A percentile compares a stretch with the other conserved stretches of the same genome.
These are phyloP conservation scores for Dicentrarchus labrax DNA, from an alignment of 2,113 vertebrate genomes.

Conservation along the genomic window DNA sequence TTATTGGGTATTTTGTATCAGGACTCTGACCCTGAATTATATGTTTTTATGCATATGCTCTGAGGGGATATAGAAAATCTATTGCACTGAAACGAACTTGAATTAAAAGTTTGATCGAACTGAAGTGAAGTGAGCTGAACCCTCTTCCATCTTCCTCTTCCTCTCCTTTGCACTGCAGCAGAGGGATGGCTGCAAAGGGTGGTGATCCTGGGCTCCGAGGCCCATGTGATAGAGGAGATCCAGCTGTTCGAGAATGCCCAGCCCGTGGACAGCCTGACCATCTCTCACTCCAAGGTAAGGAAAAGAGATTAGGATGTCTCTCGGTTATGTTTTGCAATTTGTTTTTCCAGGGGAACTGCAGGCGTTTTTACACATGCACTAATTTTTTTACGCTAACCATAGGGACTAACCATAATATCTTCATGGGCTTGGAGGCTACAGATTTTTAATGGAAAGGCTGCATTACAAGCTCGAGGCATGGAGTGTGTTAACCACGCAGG, in stretches of 20 bases:
- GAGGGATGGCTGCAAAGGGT: constrained; percentile 95
- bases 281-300: constrained; percentile 91
- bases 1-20: neutral
- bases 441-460: neutral
- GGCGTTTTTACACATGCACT: neutral
- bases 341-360: neutral
- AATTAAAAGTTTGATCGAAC: constrained; percentile 9
- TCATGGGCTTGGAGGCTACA: neutral
- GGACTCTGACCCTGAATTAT: neutral
- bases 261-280: constrained; percentile 92
- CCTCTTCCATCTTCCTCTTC: constrained; percentile 7
- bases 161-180: constrained; percentile 75
- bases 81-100: neutral
- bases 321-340: too few relatives aligned
- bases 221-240: constrained; percentile 95
- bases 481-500: neutral
- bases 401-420: neutral
- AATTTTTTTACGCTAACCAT: too few relatives aligned
- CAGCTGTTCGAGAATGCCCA: constrained; percentile 91
- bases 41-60: constrained; percentile 29
- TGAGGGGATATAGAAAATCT: neutral
- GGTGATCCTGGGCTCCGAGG: constrained; percentile 85
- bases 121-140: constrained; percentile 10
- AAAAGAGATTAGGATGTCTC: neutral
- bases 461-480: neutral